These are phyloP conservation scores for Diploptera punctata DNA, from an alignment of 2,888 invertebrate genomes.

Conservation along the genomic window DNA sequence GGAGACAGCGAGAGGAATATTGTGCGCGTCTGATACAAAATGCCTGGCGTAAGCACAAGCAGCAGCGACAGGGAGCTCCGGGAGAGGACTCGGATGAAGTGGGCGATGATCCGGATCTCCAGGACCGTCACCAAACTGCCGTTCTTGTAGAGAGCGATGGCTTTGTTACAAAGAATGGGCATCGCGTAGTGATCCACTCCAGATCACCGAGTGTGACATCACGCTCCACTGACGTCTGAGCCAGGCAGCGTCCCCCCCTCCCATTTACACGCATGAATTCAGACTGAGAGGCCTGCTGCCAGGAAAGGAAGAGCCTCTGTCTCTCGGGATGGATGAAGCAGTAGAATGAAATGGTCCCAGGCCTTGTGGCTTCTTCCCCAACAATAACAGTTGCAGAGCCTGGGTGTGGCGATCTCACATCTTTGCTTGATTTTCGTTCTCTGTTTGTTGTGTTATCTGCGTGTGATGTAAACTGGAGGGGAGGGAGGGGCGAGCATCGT, in stretches of 20 bases:
- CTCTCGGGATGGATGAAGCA: neutral
- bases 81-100: slow-evolving; percentile 59
- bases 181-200: slow-evolving; percentile 89
- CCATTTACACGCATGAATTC: slow-evolving; percentile 21
- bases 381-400: neutral
- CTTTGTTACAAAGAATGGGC: slow-evolving; percentile 84
- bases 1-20: slow-evolving; percentile 96
- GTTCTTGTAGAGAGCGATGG: slow-evolving; percentile 86
- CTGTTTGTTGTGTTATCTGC: slow-evolving; percentile 35
- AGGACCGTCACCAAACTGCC: slow-evolving; percentile 70
- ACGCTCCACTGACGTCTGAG: slow-evolving; percentile 85
- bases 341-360: neutral
- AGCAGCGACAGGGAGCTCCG: slow-evolving; percentile 66
- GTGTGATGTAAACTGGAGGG: slow-evolving; percentile 30
- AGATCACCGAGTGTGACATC: slow-evolving; percentile 87
- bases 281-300: slow-evolving; percentile 7
- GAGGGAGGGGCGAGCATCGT: slow-evolving; percentile 36
- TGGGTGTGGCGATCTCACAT: slow-evolving; percentile 23
- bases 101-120: slow-evolving; percentile 37
- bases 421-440: slow-evolving; percentile 31
- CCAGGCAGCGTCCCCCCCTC: slow-evolving; percentile 63
- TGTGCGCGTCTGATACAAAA: slow-evolving; percentile 95
- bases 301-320: slow-evolving; percentile 22
- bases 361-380: slow-evolving; percentile 15
- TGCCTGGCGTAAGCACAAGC: slow-evolving; percentile 90